phyloP scores from a whole-genome alignment of 1,140 invertebrate species.

The Drosophila busckii region DNA sequence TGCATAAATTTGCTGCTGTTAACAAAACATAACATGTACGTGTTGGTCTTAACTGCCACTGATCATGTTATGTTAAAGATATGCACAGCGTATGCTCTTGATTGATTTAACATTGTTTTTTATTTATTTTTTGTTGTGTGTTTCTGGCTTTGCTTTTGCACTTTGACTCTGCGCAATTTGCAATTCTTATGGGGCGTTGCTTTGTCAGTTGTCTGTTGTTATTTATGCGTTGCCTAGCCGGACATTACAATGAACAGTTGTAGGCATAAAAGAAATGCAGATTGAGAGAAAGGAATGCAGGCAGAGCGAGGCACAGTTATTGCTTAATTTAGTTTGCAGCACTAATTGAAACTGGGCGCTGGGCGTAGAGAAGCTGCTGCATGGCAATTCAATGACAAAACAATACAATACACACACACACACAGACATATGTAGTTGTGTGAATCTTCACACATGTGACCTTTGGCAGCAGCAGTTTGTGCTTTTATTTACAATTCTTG shows the following conservation, averaged over 20 bases:
- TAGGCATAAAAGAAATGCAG: conserved; percentile 1
- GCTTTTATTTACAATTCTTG: conserved; percentile 10
- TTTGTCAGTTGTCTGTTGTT: conserved; percentile 42
- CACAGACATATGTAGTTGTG: no score
- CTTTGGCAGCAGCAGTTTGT: conserved; percentile 33
- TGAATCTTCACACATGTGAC: conserved; percentile 64
- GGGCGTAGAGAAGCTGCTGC: no score
- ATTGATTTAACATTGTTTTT: no score
- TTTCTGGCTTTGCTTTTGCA: conserved; percentile 11
- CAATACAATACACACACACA: no score
- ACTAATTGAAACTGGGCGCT: conserved; percentile 71
- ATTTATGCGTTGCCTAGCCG: conserved; percentile 50
- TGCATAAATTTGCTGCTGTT: no score
- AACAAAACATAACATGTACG: no score
- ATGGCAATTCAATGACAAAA: no score
- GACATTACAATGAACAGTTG: no score
- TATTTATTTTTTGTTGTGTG: conserved; percentile 3
- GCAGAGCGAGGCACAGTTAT: conserved; percentile 24
- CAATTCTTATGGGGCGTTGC: conserved; percentile 26
- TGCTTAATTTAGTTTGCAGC: conserved; percentile 67
- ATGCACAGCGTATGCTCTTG: no score
- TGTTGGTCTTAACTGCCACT: no score
- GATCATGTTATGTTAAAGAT: no score
- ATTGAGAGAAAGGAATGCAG: neutral
- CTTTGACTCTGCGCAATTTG: conserved; percentile 24